Conservation (phyloP, 1,140 invertebrate species). For the Lepidurus packardi region DNA sequence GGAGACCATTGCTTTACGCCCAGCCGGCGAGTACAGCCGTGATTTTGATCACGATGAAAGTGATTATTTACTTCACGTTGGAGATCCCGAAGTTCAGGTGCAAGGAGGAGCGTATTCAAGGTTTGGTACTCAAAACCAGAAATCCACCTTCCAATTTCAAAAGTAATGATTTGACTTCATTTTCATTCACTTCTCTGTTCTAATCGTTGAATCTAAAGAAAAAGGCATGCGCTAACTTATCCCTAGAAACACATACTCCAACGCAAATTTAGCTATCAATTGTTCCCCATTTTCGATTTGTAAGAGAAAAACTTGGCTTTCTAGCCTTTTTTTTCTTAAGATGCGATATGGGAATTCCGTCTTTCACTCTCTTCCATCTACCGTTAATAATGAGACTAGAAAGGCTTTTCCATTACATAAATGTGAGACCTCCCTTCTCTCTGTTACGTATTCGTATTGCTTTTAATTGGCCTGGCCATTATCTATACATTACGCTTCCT, state of each 20-base stretch:
- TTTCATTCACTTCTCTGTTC: too few relatives aligned
- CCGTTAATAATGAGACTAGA: too few relatives aligned
- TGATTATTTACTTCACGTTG: constrained; percentile 7
- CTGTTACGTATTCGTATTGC: not conserved
- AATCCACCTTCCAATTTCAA: not conserved
- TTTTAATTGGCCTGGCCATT: not conserved
- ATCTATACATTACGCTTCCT: not conserved
- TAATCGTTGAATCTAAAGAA: too few relatives aligned
- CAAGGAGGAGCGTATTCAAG: not conserved
- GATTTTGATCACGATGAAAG: constrained; percentile 14
- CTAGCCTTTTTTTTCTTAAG: too few relatives aligned
- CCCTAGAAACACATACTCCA: too few relatives aligned
- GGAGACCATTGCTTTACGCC: not conserved
- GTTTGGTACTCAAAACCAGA: constrained; percentile 3
- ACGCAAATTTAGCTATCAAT: too few relatives aligned
- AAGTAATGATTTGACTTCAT: not conserved
- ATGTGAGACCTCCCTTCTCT: not conserved
- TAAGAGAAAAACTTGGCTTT: too few relatives aligned
- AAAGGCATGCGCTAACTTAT: too few relatives aligned
- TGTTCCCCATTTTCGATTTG: too few relatives aligned
- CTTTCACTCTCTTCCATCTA: too few relatives aligned
- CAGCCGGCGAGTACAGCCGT: not conserved
- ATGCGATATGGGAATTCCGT: too few relatives aligned
- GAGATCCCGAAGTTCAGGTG: not conserved
- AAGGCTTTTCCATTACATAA: not conserved